Conservation (phyloP, 2,888 invertebrate genomes). For the Coleophora deauratella region DNA sequence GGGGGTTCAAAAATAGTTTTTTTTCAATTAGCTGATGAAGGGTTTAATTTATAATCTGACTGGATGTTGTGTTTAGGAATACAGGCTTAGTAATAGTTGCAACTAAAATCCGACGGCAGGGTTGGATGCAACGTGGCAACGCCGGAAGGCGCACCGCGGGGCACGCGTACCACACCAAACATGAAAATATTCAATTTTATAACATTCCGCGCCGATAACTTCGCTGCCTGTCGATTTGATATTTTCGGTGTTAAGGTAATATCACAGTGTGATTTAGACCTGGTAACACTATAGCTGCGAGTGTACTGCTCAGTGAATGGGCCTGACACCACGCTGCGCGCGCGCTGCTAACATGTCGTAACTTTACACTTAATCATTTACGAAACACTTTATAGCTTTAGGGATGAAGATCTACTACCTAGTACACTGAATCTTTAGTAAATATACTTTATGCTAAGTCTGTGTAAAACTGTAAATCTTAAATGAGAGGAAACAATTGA, state of each 20-base stretch:
- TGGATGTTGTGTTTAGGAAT: too few relatives aligned
- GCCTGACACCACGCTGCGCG: conserved; percentile 57
- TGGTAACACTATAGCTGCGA: too few relatives aligned
- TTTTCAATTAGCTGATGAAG: too few relatives aligned
- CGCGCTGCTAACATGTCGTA: conserved; percentile 57
- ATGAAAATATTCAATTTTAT: conserved; percentile 72
- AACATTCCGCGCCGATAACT: conserved; percentile 67
- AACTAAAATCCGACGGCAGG: not conserved
- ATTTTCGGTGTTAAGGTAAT: conserved; percentile 71
- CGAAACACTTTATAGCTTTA: conserved; percentile 59
- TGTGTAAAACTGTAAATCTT: too few relatives aligned
- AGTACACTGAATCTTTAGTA: too few relatives aligned
- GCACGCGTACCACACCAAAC: conserved; percentile 38
- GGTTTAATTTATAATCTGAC: too few relatives aligned
- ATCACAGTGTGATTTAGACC: conserved; percentile 27
- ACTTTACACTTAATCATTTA: conserved; percentile 73
- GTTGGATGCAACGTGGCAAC: conserved; percentile 21
- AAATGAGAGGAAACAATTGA: too few relatives aligned
- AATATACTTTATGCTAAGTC: too few relatives aligned
- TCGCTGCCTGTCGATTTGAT: conserved; percentile 69
- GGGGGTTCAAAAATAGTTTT: too few relatives aligned
- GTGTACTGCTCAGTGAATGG: conserved; percentile 51
- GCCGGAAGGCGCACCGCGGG: conserved; percentile 56
- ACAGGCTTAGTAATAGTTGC: not conserved
- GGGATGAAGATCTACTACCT: conserved; percentile 24